Evolutionary conservation across 92 coral and sea anemone genomes (phyloP).

Genomic region (Diadumene lineata): DNA sequence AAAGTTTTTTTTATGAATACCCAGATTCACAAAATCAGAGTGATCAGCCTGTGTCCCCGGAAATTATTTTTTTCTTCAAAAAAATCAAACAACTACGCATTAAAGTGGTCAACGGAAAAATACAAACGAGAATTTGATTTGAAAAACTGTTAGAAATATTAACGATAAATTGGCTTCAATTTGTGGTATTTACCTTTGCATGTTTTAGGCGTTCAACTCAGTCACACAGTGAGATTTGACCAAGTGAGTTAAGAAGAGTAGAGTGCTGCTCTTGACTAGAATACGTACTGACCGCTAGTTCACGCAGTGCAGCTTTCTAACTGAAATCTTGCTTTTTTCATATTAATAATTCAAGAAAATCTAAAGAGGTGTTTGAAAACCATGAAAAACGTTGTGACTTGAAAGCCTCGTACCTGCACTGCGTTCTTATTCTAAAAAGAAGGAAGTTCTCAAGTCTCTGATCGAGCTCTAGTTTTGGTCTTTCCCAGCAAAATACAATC

Average conservation of each 20-base stretch:
- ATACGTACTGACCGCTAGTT: conserved; percentile 1
- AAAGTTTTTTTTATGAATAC: too few species aligned
- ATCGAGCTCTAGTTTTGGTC: conserved; percentile 4
- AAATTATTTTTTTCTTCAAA: conserved; percentile 38
- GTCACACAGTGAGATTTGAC: background rate
- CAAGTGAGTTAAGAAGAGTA: too few species aligned
- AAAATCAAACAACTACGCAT: conserved; percentile 20
- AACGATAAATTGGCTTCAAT: background rate
- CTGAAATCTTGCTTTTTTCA: background rate
- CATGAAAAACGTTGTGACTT: conserved; percentile 29
- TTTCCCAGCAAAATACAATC: background rate
- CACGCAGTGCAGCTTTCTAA: conserved; percentile 27
- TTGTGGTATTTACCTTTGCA: conserved; percentile 17
- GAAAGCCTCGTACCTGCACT: background rate
- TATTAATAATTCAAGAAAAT: conserved; percentile 30
- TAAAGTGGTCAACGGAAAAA: background rate
- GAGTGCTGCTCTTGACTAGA: conserved; percentile 14
- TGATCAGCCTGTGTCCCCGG: conserved; percentile 16
- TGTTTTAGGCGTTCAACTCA: background rate
- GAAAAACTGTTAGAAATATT: background rate
- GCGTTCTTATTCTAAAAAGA: too few species aligned
- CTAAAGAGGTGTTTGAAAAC: conserved; percentile 33
- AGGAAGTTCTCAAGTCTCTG: conserved; percentile 7
- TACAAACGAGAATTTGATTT: conserved; percentile 5
- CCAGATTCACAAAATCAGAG: conserved; percentile 8